Base-by-base conservation (phyloP, 2,113 vertebrate species). In the Limnothrissa miodon region DNA sequence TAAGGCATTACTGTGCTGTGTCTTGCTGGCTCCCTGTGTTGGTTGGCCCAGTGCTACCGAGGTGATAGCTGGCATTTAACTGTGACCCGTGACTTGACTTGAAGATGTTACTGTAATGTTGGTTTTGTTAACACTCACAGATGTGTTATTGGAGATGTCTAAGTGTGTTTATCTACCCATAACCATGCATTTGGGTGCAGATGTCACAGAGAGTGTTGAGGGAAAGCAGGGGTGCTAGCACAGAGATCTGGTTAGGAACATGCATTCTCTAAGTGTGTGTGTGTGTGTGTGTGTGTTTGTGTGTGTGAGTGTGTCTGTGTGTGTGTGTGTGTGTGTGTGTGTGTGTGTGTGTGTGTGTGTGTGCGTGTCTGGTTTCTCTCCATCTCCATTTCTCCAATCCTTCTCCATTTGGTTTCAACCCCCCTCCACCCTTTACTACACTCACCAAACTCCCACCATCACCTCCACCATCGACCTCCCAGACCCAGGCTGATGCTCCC, bases 1-100 rank as follows among this genome's bases (percentile, higher is more conserved):
- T 86, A 88, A 85, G 80, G 88, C 87, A 81, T 92, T 90, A 91
- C 42, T 42, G 42, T 42, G 87, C 3, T 15, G 10, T 9, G n/a
- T 29, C n/a, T 33, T 29, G 15, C 11, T 36, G 66, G 29, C 29
- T 15, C 15, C 10, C 33, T 11, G 36, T 74, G 66, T 17, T 15
- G 66, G 66, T 17, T 13, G 21, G 29, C 13, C 66, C 33, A 17
- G 29, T 5, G 66, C 66, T 74, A 74, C 33, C 36, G 66, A 74
- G 66, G 13, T 74, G 66, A 74, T 36, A 15, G 66, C 33, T 74
- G 66, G 17, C 66, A 15, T 74, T 36, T 36, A 74, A 17, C 66
- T 33, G 66, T 13, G 33, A 13, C 66, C 33, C 29, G 33, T 39
- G 36, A 29, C 29, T 33, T 74, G 19, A 29, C 36, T 39, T 74